These are phyloP conservation scores for Tamias sibiricus DNA, from an alignment of 2,113 vertebrate genomes.

Conservation along the genomic window DNA sequence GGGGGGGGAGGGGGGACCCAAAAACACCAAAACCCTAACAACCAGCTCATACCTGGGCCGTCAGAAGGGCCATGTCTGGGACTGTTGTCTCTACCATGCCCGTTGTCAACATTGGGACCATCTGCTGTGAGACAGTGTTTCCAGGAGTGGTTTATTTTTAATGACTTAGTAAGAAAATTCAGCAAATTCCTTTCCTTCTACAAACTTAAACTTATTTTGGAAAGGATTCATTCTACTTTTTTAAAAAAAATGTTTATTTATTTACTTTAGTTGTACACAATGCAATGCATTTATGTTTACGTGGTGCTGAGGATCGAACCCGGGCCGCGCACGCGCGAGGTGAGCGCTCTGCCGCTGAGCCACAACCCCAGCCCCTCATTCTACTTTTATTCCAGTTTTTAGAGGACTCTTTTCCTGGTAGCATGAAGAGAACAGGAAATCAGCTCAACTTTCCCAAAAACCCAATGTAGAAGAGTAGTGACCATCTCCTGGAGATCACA, in stretches of 20 bases:
- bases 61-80: background rate
- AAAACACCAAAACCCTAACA: background rate
- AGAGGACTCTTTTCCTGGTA: background rate
- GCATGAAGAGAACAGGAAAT: background rate
- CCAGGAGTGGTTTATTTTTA: background rate
- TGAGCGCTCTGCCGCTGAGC: too few species aligned
- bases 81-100: background rate
- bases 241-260: too few species aligned
- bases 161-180: background rate
- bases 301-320: too few species aligned
- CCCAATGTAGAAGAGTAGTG: background rate
- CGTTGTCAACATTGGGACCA: background rate
- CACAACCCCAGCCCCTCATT: too few species aligned
- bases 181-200: background rate
- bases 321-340: too few species aligned
- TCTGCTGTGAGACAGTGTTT: background rate
- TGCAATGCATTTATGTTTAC: too few species aligned
- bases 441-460: background rate
- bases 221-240: background rate
- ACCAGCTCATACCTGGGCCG: background rate
- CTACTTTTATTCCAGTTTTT: background rate
- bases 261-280: too few species aligned
- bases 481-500: accelerated
- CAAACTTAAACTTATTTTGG: background rate
- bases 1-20: too few species aligned